These are phyloP conservation scores for Drosophila cracens DNA, from an alignment of 2,888 invertebrate genomes.

Conservation along the genomic window DNA sequence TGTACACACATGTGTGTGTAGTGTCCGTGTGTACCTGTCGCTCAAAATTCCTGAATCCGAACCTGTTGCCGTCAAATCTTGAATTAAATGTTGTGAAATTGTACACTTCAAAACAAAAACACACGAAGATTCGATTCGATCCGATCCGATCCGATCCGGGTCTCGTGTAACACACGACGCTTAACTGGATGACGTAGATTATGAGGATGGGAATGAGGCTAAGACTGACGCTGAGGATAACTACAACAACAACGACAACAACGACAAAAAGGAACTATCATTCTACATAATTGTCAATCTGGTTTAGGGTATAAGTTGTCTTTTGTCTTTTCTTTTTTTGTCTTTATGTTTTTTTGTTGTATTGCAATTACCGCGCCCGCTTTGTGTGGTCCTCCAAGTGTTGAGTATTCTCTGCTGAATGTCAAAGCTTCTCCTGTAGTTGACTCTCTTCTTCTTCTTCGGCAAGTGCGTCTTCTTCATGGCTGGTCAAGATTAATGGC, in stretches of 20 bases:
- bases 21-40: slow-evolving; percentile 64
- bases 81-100: slow-evolving; percentile 82
- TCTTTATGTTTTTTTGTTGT: slow-evolving; percentile 14
- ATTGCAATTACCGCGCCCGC: slow-evolving; percentile 60
- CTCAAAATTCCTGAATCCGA: slow-evolving; percentile 54
- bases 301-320: slow-evolving; percentile 43
- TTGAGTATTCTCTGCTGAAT: slow-evolving; percentile 17
- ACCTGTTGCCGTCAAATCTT: slow-evolving; percentile 71
- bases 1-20: not conserved
- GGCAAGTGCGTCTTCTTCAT: slow-evolving; percentile 40
- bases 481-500: slow-evolving; percentile 82
- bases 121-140: slow-evolving; percentile 28
- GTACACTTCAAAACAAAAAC: slow-evolving; percentile 75
- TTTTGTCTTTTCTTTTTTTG: slow-evolving; percentile 20
- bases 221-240: slow-evolving; percentile 10
- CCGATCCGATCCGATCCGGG: slow-evolving; percentile 9
- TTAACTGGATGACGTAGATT: slow-evolving; percentile 9
- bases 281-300: slow-evolving; percentile 80
- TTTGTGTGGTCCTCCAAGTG: slow-evolving; percentile 64
- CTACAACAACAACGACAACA: slow-evolving; percentile 26
- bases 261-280: slow-evolving; percentile 75
- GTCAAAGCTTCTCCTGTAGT: slow-evolving; percentile 28
- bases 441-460: not conserved
- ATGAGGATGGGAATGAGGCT: slow-evolving; percentile 6
- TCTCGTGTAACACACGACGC: slow-evolving; percentile 48